Conservation (phyloP, 2,113 vertebrate genomes). For the Phylloscopus trochiloides region DNA sequence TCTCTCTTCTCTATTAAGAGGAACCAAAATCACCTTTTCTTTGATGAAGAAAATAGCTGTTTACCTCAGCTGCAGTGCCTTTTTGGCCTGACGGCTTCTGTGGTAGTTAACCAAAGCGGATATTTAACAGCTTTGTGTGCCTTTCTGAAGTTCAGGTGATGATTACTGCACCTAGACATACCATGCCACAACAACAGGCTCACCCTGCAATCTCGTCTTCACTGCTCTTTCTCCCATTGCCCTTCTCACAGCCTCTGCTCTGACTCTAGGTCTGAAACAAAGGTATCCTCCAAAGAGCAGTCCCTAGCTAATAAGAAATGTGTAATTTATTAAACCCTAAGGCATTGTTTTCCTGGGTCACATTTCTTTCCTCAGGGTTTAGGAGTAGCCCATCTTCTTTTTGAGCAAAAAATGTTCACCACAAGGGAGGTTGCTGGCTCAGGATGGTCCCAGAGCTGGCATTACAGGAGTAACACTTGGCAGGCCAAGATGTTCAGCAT, state of each 20-base stretch:
- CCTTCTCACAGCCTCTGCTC: not conserved
- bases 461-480: not conserved
- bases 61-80: not conserved
- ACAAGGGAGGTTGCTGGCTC: fast-evolving
- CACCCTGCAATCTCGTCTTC: not conserved
- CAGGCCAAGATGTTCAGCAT: not conserved
- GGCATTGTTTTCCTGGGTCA: not conserved
- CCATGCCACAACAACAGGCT: not conserved
- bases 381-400: not conserved
- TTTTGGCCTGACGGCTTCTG: not conserved
- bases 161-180: fast-evolving
- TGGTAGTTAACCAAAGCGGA: not conserved
- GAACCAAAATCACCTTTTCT: not conserved
- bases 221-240: not conserved
- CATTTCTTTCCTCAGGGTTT: not conserved
- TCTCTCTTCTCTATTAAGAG: not conserved
- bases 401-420: not conserved
- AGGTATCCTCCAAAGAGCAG: not conserved
- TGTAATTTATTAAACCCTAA: not conserved
- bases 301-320: not conserved
- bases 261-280: not conserved
- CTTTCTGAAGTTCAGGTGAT: not conserved
- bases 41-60: not conserved
- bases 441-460: not conserved
- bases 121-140: not conserved